Evolutionary conservation across 2,113 vertebrate species (phyloP).

Genomic region (Callorhinus ursinus): DNA sequence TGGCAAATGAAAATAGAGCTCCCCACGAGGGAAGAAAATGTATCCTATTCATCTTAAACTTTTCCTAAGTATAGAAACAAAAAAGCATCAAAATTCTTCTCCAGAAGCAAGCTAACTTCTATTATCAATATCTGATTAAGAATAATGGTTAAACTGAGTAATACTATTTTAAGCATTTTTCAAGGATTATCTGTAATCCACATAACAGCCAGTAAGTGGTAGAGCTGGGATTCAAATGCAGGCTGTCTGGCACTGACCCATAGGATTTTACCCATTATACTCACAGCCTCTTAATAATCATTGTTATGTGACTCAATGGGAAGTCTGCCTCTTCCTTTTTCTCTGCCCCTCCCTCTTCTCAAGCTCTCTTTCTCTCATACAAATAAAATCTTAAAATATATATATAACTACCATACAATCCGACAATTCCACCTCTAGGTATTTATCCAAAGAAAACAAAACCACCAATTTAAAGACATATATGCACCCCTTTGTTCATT

Average conservation of each 20-base stretch:
- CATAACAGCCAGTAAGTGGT: neutral
- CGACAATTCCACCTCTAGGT: neutral
- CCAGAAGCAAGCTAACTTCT: neutral
- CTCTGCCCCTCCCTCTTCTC: neutral
- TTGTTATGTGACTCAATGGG: neutral
- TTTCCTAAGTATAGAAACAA: neutral
- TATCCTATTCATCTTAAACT: neutral
- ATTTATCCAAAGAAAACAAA: neutral
- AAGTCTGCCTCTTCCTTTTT: neutral
- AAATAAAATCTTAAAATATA: neutral
- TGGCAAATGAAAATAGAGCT: neutral
- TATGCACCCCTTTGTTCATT: neutral
- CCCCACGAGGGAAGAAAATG: neutral
- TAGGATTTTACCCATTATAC: neutral
- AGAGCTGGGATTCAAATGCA: neutral
- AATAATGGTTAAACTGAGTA: neutral
- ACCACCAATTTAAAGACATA: neutral
- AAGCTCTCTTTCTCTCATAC: neutral
- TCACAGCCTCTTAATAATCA: neutral
- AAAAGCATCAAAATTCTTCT: constrained; percentile 1
- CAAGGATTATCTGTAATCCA: neutral
- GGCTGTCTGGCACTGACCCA: neutral
- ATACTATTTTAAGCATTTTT: constrained; percentile 1
- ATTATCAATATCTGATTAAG: neutral
- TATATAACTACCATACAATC: neutral